A percentile compares a stretch with the other conserved stretches of the same genome.
Conservation (phyloP, 2,888 invertebrate species). For the Diarsia dahlii region DNA sequence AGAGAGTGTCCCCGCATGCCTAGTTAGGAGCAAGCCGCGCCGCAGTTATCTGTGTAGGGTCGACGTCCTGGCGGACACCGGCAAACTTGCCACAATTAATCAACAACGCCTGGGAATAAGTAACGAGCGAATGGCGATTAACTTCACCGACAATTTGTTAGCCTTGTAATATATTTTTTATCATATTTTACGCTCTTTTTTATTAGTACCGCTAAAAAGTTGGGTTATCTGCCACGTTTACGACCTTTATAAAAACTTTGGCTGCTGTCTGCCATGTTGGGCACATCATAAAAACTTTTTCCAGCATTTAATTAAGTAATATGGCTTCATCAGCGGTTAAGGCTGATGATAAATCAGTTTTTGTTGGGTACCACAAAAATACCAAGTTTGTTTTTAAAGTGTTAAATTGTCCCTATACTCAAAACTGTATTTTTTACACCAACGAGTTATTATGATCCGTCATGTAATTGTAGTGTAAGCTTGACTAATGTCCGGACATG, state of each 20-base stretch:
- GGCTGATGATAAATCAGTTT: slow-evolving; percentile 8
- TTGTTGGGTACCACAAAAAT: neutral
- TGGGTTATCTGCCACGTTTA: slow-evolving; percentile 51
- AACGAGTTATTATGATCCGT: neutral
- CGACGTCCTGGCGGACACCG: slow-evolving; percentile 73
- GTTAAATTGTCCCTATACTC: neutral
- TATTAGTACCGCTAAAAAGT: slow-evolving; percentile 56
- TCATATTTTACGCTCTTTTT: slow-evolving; percentile 54
- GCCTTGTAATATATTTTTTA: slow-evolving; percentile 43
- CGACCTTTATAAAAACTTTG: slow-evolving; percentile 50
- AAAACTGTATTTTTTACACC: neutral
- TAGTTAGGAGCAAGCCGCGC: slow-evolving; percentile 71
- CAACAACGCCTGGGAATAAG: slow-evolving; percentile 68
- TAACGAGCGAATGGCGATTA: slow-evolving; percentile 69
- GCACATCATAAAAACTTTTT: slow-evolving; percentile 44
- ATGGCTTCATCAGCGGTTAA: slow-evolving; percentile 34
- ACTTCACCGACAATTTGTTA: slow-evolving; percentile 39
- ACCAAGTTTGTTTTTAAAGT: neutral
- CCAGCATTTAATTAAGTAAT: slow-evolving; percentile 46
- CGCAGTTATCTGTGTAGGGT: slow-evolving; percentile 72
- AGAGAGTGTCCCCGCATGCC: slow-evolving; percentile 73
- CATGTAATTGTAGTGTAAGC: slow-evolving; percentile 11
- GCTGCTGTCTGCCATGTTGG: slow-evolving; percentile 18
- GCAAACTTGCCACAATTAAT: slow-evolving; percentile 77
- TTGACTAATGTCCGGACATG: slow-evolving; percentile 13